phyloP scores from a whole-genome alignment of 2,113 vertebrate genomes.

The Ranitomeya variabilis region DNA sequence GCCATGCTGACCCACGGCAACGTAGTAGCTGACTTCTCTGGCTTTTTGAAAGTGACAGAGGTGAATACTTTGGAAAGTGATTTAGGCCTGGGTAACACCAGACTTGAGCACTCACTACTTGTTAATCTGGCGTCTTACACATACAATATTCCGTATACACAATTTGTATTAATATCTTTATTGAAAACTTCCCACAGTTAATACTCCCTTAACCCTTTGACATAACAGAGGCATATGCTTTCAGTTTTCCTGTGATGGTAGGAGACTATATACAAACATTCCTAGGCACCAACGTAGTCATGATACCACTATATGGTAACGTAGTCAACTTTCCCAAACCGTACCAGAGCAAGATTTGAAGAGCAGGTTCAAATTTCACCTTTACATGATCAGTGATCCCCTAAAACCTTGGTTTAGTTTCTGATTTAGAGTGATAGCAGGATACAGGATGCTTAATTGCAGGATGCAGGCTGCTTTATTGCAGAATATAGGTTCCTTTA shows the following conservation, averaged over 20 bases:
- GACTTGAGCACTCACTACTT: neutral
- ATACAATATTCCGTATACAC: neutral
- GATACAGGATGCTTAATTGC: too few relatives aligned
- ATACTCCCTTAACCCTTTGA: neutral
- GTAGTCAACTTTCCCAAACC: neutral
- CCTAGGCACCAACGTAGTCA: neutral
- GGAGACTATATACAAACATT: neutral
- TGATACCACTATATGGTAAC: neutral
- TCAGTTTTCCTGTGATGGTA: neutral
- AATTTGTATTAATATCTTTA: constrained; percentile 16
- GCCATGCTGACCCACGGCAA: constrained; percentile 98
- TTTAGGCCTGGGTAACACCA: neutral
- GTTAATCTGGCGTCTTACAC: neutral
- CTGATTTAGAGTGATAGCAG: too few relatives aligned
- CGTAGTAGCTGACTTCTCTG: constrained; percentile 95
- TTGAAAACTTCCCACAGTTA: neutral
- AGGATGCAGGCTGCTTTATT: too few relatives aligned
- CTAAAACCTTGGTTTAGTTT: too few relatives aligned
- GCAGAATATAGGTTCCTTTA: too few relatives aligned
- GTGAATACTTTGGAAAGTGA: constrained; percentile 75
- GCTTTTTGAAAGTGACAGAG: constrained; percentile 98
- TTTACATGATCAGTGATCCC: too few relatives aligned
- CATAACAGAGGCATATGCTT: neutral
- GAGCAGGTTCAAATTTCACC: too few relatives aligned
- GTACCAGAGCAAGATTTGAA: neutral